Evolutionary conservation across 2,113 vertebrate genomes (phyloP), one percentile per base, ranked within the genome.

Genomic region (Antechinus flavipes): DNA sequence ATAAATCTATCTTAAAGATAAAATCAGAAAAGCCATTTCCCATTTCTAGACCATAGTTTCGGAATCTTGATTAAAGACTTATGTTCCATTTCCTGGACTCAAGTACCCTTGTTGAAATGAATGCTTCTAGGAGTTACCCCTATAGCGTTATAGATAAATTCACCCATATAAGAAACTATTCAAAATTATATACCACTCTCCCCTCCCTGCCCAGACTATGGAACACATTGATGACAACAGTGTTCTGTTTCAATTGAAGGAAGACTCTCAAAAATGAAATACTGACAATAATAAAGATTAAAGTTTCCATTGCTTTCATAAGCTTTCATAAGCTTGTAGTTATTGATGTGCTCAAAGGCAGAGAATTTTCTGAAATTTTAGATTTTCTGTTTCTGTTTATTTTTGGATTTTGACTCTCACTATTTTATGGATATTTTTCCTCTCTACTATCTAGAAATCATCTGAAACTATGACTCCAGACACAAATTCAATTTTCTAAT

Each of bases 321-420:
- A 50, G 3, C 96, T 95, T 95, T 92, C 58, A 91, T 54, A 96
- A 50, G 91, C 26, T 0, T 16, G 24, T 56, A 19, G 19, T 2
- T 76, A 76, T 90, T 27, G 89, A 46, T n/a, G 55, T 93, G 91
- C 92, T 58, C 56, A 92, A 12, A n/a, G 50, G 5, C 16, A 26
- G 54, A 90, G 68, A 19, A 10, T 24, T 92, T 91, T 92, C 26
- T 95, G 27, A 95, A 84, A 95, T 7, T 94, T 90, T 89, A 94
- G 92, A 49, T 94, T 58, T 76, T 90, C 95, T 92, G 4, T n/a
- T 76, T 76, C 35, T 35, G 19, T 76, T 76, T 96, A 27, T 92
- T 91, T 96, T 14, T 93, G 91, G 90, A 89, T 89, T 95, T 89
- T 84, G 94, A 61, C 55, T 84, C 30, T 91, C 26, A 27, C 22